Percentiles rank a stretch among this genome's conserved stretches.
Conservation (phyloP, 2,888 invertebrate genomes). For the Callyntrura sp. region DNA sequence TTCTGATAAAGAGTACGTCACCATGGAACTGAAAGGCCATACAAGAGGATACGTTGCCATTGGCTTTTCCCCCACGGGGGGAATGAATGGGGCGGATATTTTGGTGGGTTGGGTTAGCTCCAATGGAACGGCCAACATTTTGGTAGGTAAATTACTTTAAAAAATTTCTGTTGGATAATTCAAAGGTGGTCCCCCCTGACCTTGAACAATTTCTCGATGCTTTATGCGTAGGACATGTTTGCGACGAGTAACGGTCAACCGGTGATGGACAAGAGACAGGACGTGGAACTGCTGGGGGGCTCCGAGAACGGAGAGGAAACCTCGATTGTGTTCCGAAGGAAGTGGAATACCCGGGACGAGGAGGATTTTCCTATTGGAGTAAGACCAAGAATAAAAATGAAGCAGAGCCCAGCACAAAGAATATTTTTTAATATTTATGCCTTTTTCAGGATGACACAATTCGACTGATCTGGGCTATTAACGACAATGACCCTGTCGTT, state of each 20-base stretch:
- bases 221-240: conserved; percentile 84
- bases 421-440: too few species aligned
- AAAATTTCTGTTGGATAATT: too few species aligned
- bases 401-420: too few species aligned
- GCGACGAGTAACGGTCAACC: conserved; percentile 83
- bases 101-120: conserved; percentile 85
- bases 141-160: too few species aligned
- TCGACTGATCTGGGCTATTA: conserved; percentile 93
- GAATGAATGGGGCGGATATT: conserved; percentile 85
- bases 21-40: conserved; percentile 74
- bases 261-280: conserved; percentile 84
- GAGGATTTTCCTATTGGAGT: conserved; percentile 72
- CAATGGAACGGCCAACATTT: conserved; percentile 56
- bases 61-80: conserved; percentile 85
- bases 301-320: conserved; percentile 85
- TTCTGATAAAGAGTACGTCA: conserved; percentile 61
- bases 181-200: too few species aligned
- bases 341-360: conserved; percentile 85
- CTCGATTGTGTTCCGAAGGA: conserved; percentile 84
- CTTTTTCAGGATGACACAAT: conserved; percentile 88
- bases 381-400: too few species aligned
- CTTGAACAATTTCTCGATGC: too few species aligned
- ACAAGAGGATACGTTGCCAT: conserved; percentile 85
- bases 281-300: conserved; percentile 84
- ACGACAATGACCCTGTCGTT: too few species aligned